Evolutionary conservation across 1,140 invertebrate species (phyloP), one percentile per base, ranked within the genome.

Genomic region (Lepidurus couesii): DNA sequence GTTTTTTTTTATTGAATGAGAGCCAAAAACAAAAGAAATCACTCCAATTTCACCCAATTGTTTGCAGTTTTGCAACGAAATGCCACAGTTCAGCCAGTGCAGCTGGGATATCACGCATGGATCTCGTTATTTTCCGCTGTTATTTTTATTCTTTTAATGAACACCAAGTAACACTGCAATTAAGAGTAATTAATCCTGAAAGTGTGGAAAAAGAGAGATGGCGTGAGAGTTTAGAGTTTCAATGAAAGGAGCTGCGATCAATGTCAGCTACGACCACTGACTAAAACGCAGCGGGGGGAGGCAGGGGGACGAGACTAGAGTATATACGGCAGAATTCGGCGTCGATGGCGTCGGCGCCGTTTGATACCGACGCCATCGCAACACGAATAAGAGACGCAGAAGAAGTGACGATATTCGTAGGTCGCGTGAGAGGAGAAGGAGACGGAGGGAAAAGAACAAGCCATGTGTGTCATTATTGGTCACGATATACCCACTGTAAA

Each of bases 221-320:
- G 8, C 53, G 53, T 65, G 53, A n/a, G 53, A 21, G 53, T 65
- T 13, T 65, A 13, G 13, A 65, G 13, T 21, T 65, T 65, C 53
- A 65, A 65, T 65, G 53, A 65, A 34, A 65, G 53, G 53, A 65
- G 53, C 21, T 65, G 53, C 53, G 53, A 65, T 65, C 53, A 65
- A 65, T 65, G 53, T 65, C 53, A 65, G 53, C 53, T n/a, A 65
- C 53, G 53, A 21, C 53, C 53, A 65, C 53, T 21, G 53, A 65
- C 53, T 65, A 65, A 65, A 65, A 65, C 53, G 16, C 53, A 65
- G 53, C 53, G 6, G 16, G 21, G 53, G 53, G 53, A 65, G 53
- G 53, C 53, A 65, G 53, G 53, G 13, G 53, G 53, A 65, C 16
- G 53, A 65, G 13, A 11, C 53, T 65, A 7, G 16, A n/a, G 53